phyloP scores from a whole-genome alignment of 2,113 vertebrate genomes.

The Perognathus longimembris region DNA sequence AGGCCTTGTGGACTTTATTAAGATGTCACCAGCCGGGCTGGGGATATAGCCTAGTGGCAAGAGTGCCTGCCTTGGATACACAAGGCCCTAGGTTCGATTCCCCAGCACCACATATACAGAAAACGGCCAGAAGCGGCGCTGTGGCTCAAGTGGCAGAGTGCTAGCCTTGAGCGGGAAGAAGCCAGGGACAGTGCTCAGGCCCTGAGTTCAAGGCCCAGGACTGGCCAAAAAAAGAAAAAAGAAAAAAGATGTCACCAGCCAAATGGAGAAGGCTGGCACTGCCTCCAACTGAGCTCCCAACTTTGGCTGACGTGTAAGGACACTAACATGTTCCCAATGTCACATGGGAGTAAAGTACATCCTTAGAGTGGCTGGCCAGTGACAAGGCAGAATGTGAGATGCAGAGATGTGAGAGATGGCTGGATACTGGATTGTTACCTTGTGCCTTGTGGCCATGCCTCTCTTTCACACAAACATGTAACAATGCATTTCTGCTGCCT shows the following conservation, averaged over 20 bases:
- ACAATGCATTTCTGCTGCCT: neutral
- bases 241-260: slow-evolving; percentile 43
- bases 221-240: too few species aligned
- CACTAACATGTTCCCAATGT: neutral
- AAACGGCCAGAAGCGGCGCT: too few species aligned
- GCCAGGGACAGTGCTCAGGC: too few species aligned
- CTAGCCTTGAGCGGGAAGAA: too few species aligned
- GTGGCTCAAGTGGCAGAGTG: too few species aligned
- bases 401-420: neutral
- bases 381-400: slow-evolving; percentile 7
- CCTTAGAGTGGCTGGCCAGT: neutral
- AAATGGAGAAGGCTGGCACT: slow-evolving; percentile 22
- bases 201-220: too few species aligned
- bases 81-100: too few species aligned
- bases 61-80: too few species aligned
- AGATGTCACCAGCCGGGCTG: slow-evolving; percentile 45
- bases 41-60: too few species aligned
- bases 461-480: rapidly evolving
- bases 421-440: rapidly evolving
- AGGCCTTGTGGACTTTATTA: slow-evolving; percentile 10
- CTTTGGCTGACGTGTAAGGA: neutral
- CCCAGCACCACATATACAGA: too few species aligned
- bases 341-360: rapidly evolving
- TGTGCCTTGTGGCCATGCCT: neutral
- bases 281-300: neutral